These are phyloP conservation scores for Poeciliopsis presidionis DNA, from an alignment of 2,797 vertebrate species.

Conservation along the genomic window DNA sequence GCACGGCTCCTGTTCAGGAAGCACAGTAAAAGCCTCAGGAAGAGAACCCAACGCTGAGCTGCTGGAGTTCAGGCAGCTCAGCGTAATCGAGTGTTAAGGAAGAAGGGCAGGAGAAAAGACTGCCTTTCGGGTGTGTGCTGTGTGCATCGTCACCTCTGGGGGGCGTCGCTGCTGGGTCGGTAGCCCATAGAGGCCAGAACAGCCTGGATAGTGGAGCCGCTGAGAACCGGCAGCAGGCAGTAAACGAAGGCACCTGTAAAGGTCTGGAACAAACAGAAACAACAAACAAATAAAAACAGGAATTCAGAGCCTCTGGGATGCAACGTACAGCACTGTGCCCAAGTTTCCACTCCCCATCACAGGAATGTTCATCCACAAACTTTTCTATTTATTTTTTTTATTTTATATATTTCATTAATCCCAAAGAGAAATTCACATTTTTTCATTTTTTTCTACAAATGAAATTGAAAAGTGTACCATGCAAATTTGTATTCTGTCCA, in stretches of 20 bases:
- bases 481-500: neutral
- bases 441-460: neutral
- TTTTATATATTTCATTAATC: neutral
- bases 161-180: slow-evolving; percentile 66
- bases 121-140: too few relatives aligned
- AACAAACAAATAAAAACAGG: neutral
- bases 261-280: slow-evolving; percentile 74
- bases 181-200: slow-evolving; percentile 86
- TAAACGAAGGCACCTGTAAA: slow-evolving; percentile 89
- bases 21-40: neutral
- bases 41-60: neutral
- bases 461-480: neutral
- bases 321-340: neutral
- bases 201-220: slow-evolving; percentile 65
- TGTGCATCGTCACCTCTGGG: slow-evolving; percentile 37
- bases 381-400: neutral
- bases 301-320: neutral
- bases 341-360: neutral
- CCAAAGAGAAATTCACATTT: neutral
- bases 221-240: slow-evolving; percentile 81
- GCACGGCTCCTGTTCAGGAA: neutral
- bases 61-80: neutral
- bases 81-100: neutral
- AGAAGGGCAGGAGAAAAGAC: neutral
- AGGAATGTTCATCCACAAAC: neutral